phyloP scores from a whole-genome alignment of 2,113 vertebrate species.

The Podiceps cristatus region DNA sequence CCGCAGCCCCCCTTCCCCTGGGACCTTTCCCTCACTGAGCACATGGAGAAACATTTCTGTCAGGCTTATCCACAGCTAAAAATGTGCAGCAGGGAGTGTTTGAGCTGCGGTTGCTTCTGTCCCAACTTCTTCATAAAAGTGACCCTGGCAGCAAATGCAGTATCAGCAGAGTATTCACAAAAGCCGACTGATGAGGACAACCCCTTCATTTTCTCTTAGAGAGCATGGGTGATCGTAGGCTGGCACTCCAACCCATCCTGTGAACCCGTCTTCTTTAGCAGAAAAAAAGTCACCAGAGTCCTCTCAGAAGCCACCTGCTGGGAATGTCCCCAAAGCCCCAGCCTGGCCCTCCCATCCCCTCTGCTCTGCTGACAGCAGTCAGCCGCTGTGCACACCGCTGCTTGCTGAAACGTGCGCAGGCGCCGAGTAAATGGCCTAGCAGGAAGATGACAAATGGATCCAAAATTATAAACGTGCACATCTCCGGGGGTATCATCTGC shows the following conservation, averaged over 20 bases:
- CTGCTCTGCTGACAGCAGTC: background rate
- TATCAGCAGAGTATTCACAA: background rate
- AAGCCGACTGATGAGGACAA: background rate
- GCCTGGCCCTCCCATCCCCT: background rate
- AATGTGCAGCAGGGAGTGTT: background rate
- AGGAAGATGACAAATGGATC: background rate
- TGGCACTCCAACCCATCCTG: background rate
- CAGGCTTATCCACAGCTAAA: background rate
- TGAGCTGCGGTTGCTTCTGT: background rate
- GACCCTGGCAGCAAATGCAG: background rate
- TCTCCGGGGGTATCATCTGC: background rate
- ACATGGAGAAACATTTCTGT: background rate
- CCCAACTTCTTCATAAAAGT: background rate
- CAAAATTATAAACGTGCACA: background rate
- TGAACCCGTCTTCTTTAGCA: background rate
- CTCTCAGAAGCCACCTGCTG: background rate
- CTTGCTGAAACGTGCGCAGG: background rate
- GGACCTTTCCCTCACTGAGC: background rate
- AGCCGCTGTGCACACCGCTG: background rate
- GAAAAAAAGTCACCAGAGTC: background rate
- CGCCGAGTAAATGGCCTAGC: rapidly evolving
- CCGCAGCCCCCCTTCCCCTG: background rate
- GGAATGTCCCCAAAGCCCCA: background rate
- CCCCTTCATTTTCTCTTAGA: background rate
- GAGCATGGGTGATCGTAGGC: background rate